These are phyloP conservation scores for Percina caprodes DNA, from an alignment of 2,113 vertebrate species.

Conservation along the genomic window DNA sequence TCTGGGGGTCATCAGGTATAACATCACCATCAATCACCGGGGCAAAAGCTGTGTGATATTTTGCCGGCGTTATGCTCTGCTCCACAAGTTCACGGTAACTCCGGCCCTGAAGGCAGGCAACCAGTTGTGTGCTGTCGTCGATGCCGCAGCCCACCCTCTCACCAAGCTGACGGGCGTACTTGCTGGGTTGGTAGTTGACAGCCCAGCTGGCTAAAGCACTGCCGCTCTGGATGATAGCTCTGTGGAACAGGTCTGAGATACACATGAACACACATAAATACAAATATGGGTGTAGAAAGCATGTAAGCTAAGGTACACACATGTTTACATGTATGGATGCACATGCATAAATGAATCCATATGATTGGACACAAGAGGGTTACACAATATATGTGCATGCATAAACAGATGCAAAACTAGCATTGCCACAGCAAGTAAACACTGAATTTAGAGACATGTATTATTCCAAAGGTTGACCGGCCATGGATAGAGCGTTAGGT, in stretches of 20 bases:
- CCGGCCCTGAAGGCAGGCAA: slow-evolving; percentile 93
- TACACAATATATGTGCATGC: slow-evolving; percentile 22
- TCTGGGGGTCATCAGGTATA: slow-evolving; percentile 98
- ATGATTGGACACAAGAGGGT: not conserved
- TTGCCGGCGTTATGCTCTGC: slow-evolving; percentile 91
- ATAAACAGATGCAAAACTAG: slow-evolving; percentile 45
- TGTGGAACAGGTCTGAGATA: slow-evolving; percentile 95
- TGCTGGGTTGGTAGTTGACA: slow-evolving; percentile 98
- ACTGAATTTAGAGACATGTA: slow-evolving; percentile 21
- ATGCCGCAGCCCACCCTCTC: slow-evolving; percentile 96
- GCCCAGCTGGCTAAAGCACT: slow-evolving; percentile 98
- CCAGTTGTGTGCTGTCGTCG: slow-evolving; percentile 92
- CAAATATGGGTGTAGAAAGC: not conserved
- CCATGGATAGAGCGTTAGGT: slow-evolving; percentile 21
- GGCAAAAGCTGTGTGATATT: slow-evolving; percentile 98
- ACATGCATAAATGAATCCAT: slow-evolving; percentile 14
- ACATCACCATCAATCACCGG: slow-evolving; percentile 98
- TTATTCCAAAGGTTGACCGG: slow-evolving; percentile 43
- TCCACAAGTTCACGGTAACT: slow-evolving; percentile 94
- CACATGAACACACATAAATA: slow-evolving; percentile 42
- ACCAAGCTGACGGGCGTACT: slow-evolving; percentile 92
- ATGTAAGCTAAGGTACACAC: not conserved
- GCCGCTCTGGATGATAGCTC: slow-evolving; percentile 98
- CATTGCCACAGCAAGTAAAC: slow-evolving; percentile 4
- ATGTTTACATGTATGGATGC: slow-evolving; percentile 19